Evolutionary conservation across 2,113 vertebrate genomes (phyloP).

Genomic region (Coreoperca whiteheadi): DNA sequence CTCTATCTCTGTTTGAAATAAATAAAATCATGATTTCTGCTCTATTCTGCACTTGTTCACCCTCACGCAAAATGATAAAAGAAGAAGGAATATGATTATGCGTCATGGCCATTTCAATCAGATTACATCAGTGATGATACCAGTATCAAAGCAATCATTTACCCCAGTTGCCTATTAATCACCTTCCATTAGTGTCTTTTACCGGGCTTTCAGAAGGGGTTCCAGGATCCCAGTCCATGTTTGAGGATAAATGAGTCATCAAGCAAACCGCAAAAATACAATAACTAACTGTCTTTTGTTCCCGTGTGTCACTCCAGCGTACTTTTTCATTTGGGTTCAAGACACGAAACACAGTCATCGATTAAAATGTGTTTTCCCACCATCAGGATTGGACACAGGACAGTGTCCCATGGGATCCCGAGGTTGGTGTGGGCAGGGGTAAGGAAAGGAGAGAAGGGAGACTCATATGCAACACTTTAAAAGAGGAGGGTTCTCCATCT

Average conservation of each 20-base stretch:
- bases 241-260: slow-evolving; percentile 71
- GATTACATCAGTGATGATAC: slow-evolving; percentile 62
- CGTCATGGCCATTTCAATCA: slow-evolving; percentile 51
- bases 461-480: slow-evolving; percentile 79
- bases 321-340: slow-evolving; percentile 34
- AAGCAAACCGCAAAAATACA: slow-evolving; percentile 56
- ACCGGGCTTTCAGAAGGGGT: slow-evolving; percentile 48
- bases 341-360: slow-evolving; percentile 50
- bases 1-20: neutral
- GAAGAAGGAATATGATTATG: slow-evolving; percentile 12
- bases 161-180: slow-evolving; percentile 74
- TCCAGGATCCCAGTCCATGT: slow-evolving; percentile 62
- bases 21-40: slow-evolving; percentile 14
- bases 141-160: slow-evolving; percentile 73
- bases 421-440: slow-evolving; percentile 25
- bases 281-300: slow-evolving; percentile 60
- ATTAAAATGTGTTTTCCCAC: slow-evolving; percentile 68
- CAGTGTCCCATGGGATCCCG: slow-evolving; percentile 34
- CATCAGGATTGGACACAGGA: slow-evolving; percentile 31
- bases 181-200: slow-evolving; percentile 75
- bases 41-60: neutral
- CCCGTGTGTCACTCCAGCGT: slow-evolving; percentile 35
- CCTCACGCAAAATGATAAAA: slow-evolving; percentile 11
- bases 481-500: slow-evolving; percentile 77
- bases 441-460: slow-evolving; percentile 58